Conservation (phyloP, 2,888 invertebrate species). For the Hirtodrosophila cameraria region DNA sequence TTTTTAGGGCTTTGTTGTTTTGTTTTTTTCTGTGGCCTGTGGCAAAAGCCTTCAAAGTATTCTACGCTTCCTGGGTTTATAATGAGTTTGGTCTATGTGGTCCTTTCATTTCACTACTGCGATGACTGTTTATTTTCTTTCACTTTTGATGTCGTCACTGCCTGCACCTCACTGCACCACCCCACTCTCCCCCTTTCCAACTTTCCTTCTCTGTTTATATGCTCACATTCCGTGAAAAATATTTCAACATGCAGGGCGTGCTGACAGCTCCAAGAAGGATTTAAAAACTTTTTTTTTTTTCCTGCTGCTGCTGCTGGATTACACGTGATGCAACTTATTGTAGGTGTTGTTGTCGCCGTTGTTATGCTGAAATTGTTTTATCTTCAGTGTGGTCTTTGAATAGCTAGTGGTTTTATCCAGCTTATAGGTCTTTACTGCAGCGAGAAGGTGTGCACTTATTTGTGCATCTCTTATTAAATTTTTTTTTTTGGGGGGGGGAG, state of each 20-base stretch:
- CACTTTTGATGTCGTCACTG: constrained; percentile 68
- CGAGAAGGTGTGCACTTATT: constrained; percentile 6
- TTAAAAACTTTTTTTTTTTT: constrained; percentile 41
- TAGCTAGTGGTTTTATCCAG: constrained; percentile 13
- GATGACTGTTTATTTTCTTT: constrained; percentile 39
- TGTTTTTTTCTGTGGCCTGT: constrained; percentile 46
- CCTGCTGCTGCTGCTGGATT: constrained; percentile 14
- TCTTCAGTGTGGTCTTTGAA: constrained; percentile 12
- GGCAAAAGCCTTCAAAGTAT: constrained; percentile 72
- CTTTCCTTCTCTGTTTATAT: constrained; percentile 18
- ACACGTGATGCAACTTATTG: constrained; percentile 51
- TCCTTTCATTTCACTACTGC: constrained; percentile 50
- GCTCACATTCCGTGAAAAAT: constrained; percentile 64
- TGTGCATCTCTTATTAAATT: constrained; percentile 4
- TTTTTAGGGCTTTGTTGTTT: constrained; percentile 54
- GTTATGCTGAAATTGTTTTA: constrained; percentile 37
- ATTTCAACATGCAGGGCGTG: constrained; percentile 49
- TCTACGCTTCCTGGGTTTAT: constrained; percentile 67
- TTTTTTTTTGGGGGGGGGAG: no score
- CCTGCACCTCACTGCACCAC: constrained; percentile 13
- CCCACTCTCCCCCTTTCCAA: neutral
- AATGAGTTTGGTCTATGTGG: constrained; percentile 69
- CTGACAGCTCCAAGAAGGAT: constrained; percentile 71
- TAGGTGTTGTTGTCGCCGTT: constrained; percentile 29
- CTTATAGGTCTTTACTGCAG: constrained; percentile 27